Evolutionary conservation across 30 jellyfish, hydroid and myxozoan species (phyloP), one percentile per base, ranked within the genome.

Genomic region (Chrysaora quinquecirrha): DNA sequence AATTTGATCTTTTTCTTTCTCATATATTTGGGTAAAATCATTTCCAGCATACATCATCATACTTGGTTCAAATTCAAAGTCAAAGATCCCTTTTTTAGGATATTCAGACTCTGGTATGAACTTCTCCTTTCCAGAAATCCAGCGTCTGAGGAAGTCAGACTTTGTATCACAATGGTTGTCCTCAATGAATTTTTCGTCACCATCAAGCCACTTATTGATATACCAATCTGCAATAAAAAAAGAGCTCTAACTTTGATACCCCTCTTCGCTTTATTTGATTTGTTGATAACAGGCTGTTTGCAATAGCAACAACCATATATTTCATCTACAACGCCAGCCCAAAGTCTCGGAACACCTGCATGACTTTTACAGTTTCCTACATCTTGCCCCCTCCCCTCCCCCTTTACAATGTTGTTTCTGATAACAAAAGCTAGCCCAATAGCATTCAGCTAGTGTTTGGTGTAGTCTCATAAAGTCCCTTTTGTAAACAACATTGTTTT

Each of bases 101-200:
- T 69, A 69, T 69, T 69, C 64, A 1, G 64, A 31, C 34, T 69
- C 64, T 31, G 63, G 80, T 1, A 69, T 33, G 34, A 69, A 69
- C 6, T 31, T 69, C 64, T 69, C 80, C 34, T 69, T 35, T 69
- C 80, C 80, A 34, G 64, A 35, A 69, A 69, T 69, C 80, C 80
- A 69, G 80, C 80, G 31, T 23, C 64, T 31, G 1, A 69, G 25
- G 64, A 69, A 69, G 34, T 69, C 64, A 2, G 18, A 30, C 64
- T 69, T 69, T 32, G 80, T 14, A 69, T 30, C 80, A 31, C 68
- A 52, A 52, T 52, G 12, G 68, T 52, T 20, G 29, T 69, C 64
- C 64, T 35, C 64, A 48, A 69, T 35, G 64, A 69, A 69, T 48
- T 30, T 69, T 2, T 69, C 76, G 52, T 69, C 60, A 10, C 80